These are phyloP conservation scores for Delphinapterus leucas DNA, from an alignment of 2,113 vertebrate genomes.

Conservation along the genomic window DNA sequence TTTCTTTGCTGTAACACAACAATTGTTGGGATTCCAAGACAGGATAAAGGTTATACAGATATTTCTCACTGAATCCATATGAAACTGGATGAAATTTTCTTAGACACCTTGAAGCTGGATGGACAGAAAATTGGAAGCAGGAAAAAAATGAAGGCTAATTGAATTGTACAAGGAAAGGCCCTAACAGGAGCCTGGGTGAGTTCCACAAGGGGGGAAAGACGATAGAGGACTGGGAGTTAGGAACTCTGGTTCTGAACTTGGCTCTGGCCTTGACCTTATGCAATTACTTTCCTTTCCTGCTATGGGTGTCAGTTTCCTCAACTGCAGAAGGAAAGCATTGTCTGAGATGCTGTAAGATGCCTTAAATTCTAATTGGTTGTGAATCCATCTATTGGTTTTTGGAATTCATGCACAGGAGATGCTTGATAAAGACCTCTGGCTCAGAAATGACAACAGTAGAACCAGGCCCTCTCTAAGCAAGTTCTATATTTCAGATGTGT, in stretches of 20 bases:
- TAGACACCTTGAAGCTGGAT: background rate
- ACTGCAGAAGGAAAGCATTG: background rate
- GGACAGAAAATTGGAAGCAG: background rate
- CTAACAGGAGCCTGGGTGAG: fast-evolving
- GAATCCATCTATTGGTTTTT: fast-evolving
- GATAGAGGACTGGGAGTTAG: fast-evolving
- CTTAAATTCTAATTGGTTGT: background rate
- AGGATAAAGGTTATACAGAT: background rate
- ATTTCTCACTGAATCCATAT: background rate
- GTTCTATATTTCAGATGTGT: fast-evolving
- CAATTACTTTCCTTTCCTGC: background rate
- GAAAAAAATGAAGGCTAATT: no score
- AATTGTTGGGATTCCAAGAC: background rate
- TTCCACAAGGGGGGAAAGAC: background rate
- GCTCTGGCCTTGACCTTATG: background rate
- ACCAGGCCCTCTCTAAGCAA: fast-evolving
- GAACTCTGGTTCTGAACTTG: no score
- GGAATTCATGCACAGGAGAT: no score
- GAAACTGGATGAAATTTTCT: background rate
- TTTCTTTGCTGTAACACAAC: background rate
- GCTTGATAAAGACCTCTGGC: background rate
- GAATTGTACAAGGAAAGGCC: background rate
- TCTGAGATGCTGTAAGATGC: background rate
- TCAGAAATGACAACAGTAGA: fast-evolving
- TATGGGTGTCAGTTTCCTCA: background rate